These are phyloP conservation scores for Liolophura sinensis DNA, from an alignment of 1,140 invertebrate genomes.

Conservation along the genomic window DNA sequence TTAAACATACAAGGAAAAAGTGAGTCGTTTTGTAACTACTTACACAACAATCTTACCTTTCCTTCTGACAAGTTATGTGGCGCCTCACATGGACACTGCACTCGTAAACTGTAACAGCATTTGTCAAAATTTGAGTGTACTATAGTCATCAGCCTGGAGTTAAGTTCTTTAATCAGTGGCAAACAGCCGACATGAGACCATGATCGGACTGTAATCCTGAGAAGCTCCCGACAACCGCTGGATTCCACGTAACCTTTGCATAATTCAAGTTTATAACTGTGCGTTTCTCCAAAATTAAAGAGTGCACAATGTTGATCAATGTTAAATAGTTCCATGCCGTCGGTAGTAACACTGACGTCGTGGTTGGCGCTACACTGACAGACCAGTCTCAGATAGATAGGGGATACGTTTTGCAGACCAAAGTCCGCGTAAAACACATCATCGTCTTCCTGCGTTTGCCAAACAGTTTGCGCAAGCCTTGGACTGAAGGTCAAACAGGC, in stretches of 20 bases:
- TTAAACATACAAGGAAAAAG: neutral
- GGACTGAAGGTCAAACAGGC: constrained; percentile 18
- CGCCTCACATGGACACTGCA: constrained; percentile 21
- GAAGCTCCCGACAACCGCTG: constrained; percentile 17
- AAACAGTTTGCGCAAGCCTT: constrained; percentile 19
- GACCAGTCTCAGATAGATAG: constrained; percentile 25
- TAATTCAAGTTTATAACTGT: constrained; percentile 26
- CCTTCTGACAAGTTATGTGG: constrained; percentile 25
- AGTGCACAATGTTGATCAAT: constrained; percentile 21
- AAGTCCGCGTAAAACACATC: constrained; percentile 24
- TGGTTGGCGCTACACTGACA: constrained; percentile 21
- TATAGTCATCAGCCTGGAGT: constrained; percentile 20
- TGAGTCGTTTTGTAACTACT: neutral
- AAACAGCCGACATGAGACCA: neutral
- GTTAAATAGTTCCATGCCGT: constrained; percentile 19
- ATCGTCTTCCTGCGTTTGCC: constrained; percentile 15
- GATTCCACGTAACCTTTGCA: constrained; percentile 7
- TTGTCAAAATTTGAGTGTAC: constrained; percentile 27
- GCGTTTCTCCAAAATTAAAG: constrained; percentile 19
- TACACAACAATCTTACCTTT: constrained; percentile 11
- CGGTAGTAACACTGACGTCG: constrained; percentile 12
- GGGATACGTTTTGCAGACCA: constrained; percentile 17
- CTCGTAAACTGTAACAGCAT: constrained; percentile 23
- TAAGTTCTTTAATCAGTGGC: constrained; percentile 5
- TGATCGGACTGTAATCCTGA: constrained; percentile 26